Evolutionary conservation across 30 jellyfish, hydroid and myxozoan genomes (phyloP), one percentile per base, ranked within the genome.

Genomic region (Aurelia aurita complex sp. Pacific): DNA sequence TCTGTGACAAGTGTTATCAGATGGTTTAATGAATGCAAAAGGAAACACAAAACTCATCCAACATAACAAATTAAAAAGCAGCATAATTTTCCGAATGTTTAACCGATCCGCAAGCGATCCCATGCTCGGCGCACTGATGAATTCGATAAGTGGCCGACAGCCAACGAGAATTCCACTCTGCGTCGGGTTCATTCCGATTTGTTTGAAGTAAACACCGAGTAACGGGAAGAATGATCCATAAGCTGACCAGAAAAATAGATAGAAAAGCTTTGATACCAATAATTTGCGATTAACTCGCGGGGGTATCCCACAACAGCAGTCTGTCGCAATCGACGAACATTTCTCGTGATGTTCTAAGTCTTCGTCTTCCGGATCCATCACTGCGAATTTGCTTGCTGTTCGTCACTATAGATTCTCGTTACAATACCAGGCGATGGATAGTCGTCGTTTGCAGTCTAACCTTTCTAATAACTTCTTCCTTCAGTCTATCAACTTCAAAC

Each of bases 161-260:
- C 99, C 99, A 23, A 95, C 99, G 36, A 95, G 92, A 4, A 95
- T 74, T 1, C 99, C 99, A 76, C 99, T 89, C 66, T 95, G 99
- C 13, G 98, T 82, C 29, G 99, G 99, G 59, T 81, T 95, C 99
- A 95, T 95, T 65, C 99, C 99, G 82, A 95, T 89, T 78, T 95
- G 99, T 73, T 95, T 95, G 94, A 91, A 95, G 67, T 95, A 95
- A 8, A 95, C 99, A 6, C 97, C 99, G n/a, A 95, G 97, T 53
- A 95, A 80, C 10, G 99, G 99, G 57, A 95, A 95, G 69, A 95
- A 95, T 1, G 99, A 95, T n/a, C 99, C 99, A 40, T 88, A 90
- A 10, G 98, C 99, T 18, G 99, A 95, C 99, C 99, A 95, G 78
- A 89, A 95, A 89, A 95, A 95, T 80, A 76, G 87, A 64, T 95